Evolutionary conservation across 30 jellyfish, hydroid and myxozoan species (phyloP).

Genomic region (Hydra vulgaris): DNA sequence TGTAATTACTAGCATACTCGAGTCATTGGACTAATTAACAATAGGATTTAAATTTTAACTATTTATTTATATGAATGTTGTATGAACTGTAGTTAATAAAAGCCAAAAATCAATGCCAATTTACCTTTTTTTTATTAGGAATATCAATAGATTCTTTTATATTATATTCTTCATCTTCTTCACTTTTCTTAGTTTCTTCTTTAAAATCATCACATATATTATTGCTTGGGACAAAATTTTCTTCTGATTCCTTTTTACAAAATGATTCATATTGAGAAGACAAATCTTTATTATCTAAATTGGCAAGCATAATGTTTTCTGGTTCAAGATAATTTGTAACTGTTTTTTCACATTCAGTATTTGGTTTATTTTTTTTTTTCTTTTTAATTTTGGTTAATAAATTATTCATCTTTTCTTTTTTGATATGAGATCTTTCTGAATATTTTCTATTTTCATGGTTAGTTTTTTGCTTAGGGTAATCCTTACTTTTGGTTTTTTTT

Average conservation of each 20-base stretch:
- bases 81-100: no score
- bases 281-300: neutral
- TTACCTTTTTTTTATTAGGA: neutral
- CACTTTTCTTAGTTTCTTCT: no score
- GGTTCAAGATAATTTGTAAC: neutral
- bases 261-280: neutral
- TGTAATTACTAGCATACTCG: no score
- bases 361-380: neutral
- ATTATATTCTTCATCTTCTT: no score
- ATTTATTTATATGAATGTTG: no score
- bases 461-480: no score
- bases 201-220: no score
- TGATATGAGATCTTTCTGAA: neutral
- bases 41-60: no score
- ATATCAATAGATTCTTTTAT: neutral
- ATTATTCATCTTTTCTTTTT: neutral
- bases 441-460: no score
- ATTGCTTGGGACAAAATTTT: neutral
- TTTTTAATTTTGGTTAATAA: neutral
- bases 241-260: neutral
- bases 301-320: neutral
- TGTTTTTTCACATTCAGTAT: no score
- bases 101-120: neutral
- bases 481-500: neutral
- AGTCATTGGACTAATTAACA: no score